Evolutionary conservation across 2,888 invertebrate species (phyloP).

Genomic region (Stenichneumon culpator): DNA sequence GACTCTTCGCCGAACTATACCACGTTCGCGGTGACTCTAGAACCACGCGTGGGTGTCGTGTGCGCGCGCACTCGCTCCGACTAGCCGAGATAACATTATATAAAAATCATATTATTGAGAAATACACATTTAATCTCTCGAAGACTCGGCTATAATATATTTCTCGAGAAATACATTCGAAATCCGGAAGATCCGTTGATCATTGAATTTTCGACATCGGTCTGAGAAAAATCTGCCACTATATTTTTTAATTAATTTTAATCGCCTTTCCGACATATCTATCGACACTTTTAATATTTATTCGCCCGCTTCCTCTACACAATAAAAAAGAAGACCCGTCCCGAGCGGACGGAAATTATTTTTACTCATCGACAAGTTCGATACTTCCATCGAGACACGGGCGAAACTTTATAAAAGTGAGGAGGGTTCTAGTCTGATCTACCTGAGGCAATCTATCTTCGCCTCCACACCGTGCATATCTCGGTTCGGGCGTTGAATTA

Average conservation of each 20-base stretch:
- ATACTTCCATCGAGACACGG: neutral
- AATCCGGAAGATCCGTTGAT: neutral
- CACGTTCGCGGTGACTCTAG: slow-evolving; percentile 45
- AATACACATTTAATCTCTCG: neutral
- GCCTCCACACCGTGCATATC: slow-evolving; percentile 53
- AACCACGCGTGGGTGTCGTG: slow-evolving; percentile 42
- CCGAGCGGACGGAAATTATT: neutral
- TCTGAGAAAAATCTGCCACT: neutral
- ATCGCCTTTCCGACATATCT: too few species aligned
- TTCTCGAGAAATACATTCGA: neutral
- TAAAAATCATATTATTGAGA: neutral
- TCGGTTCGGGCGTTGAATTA: slow-evolving; percentile 73
- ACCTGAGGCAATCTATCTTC: slow-evolving; percentile 48
- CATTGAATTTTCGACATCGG: neutral
- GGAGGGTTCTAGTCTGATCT: slow-evolving; percentile 17
- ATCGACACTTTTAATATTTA: neutral
- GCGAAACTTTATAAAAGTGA: neutral
- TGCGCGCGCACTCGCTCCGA: slow-evolving; percentile 48
- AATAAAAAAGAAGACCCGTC: neutral
- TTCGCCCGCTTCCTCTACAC: neutral
- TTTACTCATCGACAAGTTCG: slow-evolving; percentile 2
- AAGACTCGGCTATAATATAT: neutral
- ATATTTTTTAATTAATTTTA: neutral
- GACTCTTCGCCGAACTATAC: slow-evolving; percentile 56
- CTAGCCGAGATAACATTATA: neutral